Base-by-base conservation (phyloP, 2,888 invertebrate species). In the Nesidiocoris tenuis region DNA sequence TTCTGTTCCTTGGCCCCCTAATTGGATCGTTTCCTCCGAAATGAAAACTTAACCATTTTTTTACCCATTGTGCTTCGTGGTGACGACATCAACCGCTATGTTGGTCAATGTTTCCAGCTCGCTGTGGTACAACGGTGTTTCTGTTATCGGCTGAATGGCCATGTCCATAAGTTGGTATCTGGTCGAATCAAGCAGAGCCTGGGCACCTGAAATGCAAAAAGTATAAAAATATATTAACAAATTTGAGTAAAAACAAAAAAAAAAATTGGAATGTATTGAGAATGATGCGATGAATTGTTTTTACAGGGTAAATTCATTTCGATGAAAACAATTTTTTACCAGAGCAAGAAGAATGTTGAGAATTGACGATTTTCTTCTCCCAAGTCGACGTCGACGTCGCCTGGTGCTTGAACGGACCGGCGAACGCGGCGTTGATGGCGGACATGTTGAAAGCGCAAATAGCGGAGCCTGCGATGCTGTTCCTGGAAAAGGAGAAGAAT, bases 401-500 rank as follows among this genome's bases (percentile, higher is more conserved):
- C 83, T 95, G 95, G 80, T 92, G 89, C 81, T 94, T 95, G 84
- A 92, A 95, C 0, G 93, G 90, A 0, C 96, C 96, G 71, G 90
- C 88, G 82, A 96, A 96, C 0, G 94, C 91, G 0, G 87, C 86
- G 77, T 91, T 88, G 24, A 97, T 91, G 0, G 94, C 87, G 0
- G 91, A 88, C 86, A 96, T 87, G 83, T 93, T 95, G 85, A 92
- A 97, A 1, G 94, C 90, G 82, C 97, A 97, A 2, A 97, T 90
- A 0, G 96, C 96, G 54, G 96, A 95, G 12, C 96, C 96, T 2
- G 91, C 89, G 80, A 97, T 94, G 82, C 94, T 91, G 83, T 95
- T 95, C 70, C 90, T 90, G 84, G 80, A 77, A 79, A 81, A 5
- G 74, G 12, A 19, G 77, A 78, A 76, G n/a, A n/a, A n/a, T n/a